phyloP scores from a whole-genome alignment of 2,113 vertebrate species.

The Stigmatopora nigra region DNA sequence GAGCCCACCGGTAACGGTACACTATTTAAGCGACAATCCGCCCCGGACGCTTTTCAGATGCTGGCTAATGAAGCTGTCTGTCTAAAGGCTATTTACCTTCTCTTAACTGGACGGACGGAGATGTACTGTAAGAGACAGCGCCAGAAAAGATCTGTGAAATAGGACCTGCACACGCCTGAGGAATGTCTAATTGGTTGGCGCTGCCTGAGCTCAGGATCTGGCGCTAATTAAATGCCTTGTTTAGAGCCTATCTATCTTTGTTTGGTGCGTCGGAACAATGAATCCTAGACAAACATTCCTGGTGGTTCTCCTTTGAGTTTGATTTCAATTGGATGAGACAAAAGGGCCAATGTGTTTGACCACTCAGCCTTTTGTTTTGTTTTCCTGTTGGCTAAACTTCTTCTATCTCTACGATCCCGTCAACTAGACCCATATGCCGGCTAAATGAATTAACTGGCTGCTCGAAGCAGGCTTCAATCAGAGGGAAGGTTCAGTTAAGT shows the following conservation, averaged over 20 bases:
- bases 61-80: slow-evolving; percentile 79
- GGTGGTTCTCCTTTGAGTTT: slow-evolving; percentile 55
- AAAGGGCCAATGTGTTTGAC: slow-evolving; percentile 59
- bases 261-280: slow-evolving; percentile 69
- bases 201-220: slow-evolving; percentile 68
- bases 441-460: slow-evolving; percentile 43
- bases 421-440: slow-evolving; percentile 46
- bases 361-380: slow-evolving; percentile 53
- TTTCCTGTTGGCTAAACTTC: slow-evolving; percentile 34
- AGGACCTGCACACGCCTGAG: slow-evolving; percentile 71
- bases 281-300: slow-evolving; percentile 68
- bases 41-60: slow-evolving; percentile 69
- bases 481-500: background rate
- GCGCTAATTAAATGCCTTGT: slow-evolving; percentile 78
- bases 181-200: slow-evolving; percentile 76
- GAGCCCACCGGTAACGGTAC: slow-evolving; percentile 73
- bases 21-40: slow-evolving; percentile 79
- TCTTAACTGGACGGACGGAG: slow-evolving; percentile 73
- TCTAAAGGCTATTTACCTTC: slow-evolving; percentile 76
- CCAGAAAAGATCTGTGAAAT: slow-evolving; percentile 74
- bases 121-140: slow-evolving; percentile 75
- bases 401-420: slow-evolving; percentile 53
- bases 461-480: slow-evolving; percentile 43
- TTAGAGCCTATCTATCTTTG: slow-evolving; percentile 78
- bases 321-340: slow-evolving; percentile 66